Evolutionary conservation across 2,797 vertebrate species (phyloP), one percentile per base, ranked within the genome.

Genomic region (Ctenopoma multispine): DNA sequence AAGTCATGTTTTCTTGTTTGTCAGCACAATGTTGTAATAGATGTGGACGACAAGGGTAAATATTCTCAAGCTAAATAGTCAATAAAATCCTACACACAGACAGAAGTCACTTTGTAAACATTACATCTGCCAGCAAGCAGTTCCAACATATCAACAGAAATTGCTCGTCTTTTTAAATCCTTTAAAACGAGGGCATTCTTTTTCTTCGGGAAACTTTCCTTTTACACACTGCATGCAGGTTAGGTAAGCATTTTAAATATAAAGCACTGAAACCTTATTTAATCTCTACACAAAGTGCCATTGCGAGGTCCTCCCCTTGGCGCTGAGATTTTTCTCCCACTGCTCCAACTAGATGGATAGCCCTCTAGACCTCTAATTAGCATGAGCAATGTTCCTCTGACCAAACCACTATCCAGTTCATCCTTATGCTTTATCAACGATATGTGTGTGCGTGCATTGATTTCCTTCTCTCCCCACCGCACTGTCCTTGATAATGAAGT

Each of bases 321-420:
- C 40, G 7, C 77, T 55, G 64, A 69, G 75, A 69, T 80, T 80
- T 81, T 66, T 81, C 74, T 80, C 69, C 69, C 72, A 5, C 69
- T 67, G 77, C 73, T 84, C 50, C 71, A 14, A 12, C 38, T 83
- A 87, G 89, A 93, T 84, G 76, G 88, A 92, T 92, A 75, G 79
- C 84, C 90, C 87, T 82, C 87, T 51, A 48, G 80, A 78, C 69
- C 68, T 75, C 89, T 92, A 87, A 92, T 92, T 92, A 92, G 88
- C 90, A 88, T 92, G 87, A 92, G 86, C 87, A 88, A 89, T 91
- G 85, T 88, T 88, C 86, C 80, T 87, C 84, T 81, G 88, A 90
- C 87, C 85, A 81, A 81, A 82, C 68, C 70, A 75, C 87, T 76
- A 86, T 86, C 83, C 73, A 77, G 85, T 85, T 89, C 86, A 90